Evolutionary conservation across 2,797 vertebrate genomes (phyloP), one percentile per base, ranked within the genome.

Genomic region (Gila robusta): DNA sequence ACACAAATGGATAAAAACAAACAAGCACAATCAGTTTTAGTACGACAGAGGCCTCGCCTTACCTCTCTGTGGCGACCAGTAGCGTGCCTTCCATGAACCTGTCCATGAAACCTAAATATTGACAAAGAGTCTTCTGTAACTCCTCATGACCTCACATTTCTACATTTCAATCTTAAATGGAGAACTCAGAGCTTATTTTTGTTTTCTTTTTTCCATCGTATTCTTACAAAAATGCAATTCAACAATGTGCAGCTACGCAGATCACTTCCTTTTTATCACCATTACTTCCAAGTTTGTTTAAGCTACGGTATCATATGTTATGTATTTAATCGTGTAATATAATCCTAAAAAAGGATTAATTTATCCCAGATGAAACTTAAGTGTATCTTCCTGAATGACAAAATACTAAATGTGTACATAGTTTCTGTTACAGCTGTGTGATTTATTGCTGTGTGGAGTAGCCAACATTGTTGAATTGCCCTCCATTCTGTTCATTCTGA

Each of bases 331-430:
- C 89, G 82, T 93, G 88, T 93, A 90, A 85, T 92, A 92, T 93
- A 93, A 90, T 88, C 83, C 82, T 83, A 35, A 90, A 32, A 91
- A 89, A 86, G 86, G 87, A 83, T 92, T 94, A 92, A 94, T 94
- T 94, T 95, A 94, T 95, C 91, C 84, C 85, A 82, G 85, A 89
- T 82, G 81, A 87, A 85, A 79, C 64, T 81, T 71, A 78, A 74
- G 71, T 87, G 56, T 88, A 70, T 83, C 62, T 85, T 90, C 84
- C 90, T 90, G 92, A 95, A 93, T 95, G 89, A 89, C 49, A 79
- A 92, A 94, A 70, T 88, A 88, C 87, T 89, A 89, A 89, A 90
- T 94, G 92, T 96, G 94, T 95, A 95, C 89, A 95, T 94, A 89
- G 87, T 88, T 85, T 87, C 62, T 76, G 64, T 77, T 69, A 56